phyloP scores from a whole-genome alignment of 1,140 invertebrate genomes.

The Prorops nasuta region DNA sequence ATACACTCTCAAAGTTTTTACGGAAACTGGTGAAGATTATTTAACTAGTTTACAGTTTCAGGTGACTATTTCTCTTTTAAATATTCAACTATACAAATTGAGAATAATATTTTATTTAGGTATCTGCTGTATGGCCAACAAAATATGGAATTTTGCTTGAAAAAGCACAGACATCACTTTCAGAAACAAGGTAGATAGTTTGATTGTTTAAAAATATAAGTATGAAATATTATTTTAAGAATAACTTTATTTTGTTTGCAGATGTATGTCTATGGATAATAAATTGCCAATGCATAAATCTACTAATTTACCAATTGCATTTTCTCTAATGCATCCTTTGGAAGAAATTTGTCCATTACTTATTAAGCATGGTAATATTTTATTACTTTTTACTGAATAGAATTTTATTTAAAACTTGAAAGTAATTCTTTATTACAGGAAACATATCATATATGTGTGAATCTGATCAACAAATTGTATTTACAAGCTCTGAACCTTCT shows the following conservation, averaged over 20 bases:
- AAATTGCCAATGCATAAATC: conserved; percentile 36
- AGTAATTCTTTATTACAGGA: conserved; percentile 27
- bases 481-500: conserved; percentile 64
- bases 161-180: conserved; percentile 49
- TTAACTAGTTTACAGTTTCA: conserved; percentile 81
- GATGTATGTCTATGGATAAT: conserved; percentile 38
- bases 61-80: conserved; percentile 61
- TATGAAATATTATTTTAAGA: too few species aligned
- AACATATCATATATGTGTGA: conserved; percentile 62
- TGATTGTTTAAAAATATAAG: not conserved
- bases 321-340: conserved; percentile 82
- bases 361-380: conserved; percentile 62
- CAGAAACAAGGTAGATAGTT: conserved; percentile 29
- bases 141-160: conserved; percentile 78
- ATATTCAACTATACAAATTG: conserved; percentile 13
- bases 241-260: conserved; percentile 25
- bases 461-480: conserved; percentile 61
- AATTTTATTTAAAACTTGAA: not conserved
- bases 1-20: conserved; percentile 75
- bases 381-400: conserved; percentile 1
- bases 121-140: conserved; percentile 69
- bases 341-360: conserved; percentile 86
- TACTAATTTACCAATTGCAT: conserved; percentile 51
- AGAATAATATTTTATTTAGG: conserved; percentile 34
- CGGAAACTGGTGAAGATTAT: conserved; percentile 79